Conservation (phyloP, 2,888 invertebrate species). For the Mythimna lalbum region DNA sequence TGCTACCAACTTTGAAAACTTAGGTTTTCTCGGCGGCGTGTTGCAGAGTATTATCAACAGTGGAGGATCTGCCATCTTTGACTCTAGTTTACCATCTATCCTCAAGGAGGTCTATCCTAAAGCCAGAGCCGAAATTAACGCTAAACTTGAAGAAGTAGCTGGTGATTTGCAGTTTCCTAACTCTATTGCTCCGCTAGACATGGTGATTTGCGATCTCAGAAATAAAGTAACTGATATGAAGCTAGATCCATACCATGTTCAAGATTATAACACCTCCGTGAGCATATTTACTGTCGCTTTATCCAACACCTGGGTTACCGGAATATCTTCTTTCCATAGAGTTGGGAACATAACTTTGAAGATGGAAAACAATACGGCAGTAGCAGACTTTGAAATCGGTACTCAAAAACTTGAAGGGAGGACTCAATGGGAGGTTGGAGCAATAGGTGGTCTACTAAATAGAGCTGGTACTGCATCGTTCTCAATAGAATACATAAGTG, state of each 20-base stretch:
- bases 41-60: constrained; percentile 95
- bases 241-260: constrained; percentile 94
- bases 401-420: constrained; percentile 94
- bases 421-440: constrained; percentile 94
- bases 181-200: constrained; percentile 96
- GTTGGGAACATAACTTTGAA: constrained; percentile 94
- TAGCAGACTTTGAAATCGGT: constrained; percentile 93
- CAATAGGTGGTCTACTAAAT: constrained; percentile 92
- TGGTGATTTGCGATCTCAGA: constrained; percentile 94
- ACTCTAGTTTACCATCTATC: constrained; percentile 96
- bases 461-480: constrained; percentile 94
- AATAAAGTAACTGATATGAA: constrained; percentile 92
- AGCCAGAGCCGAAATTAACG: constrained; percentile 93
- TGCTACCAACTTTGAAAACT: constrained; percentile 95
- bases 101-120: constrained; percentile 94
- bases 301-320: constrained; percentile 94
- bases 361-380: constrained; percentile 93
- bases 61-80: constrained; percentile 95
- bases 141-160: constrained; percentile 93
- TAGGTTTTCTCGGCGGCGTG: constrained; percentile 93
- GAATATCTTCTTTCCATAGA: constrained; percentile 95
- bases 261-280: constrained; percentile 93
- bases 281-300: constrained; percentile 93
- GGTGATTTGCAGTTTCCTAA: constrained; percentile 94
- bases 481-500: constrained; percentile 94